phyloP scores from a whole-genome alignment of 64 coral and sea anemone genomes.

The Porites lutea region DNA sequence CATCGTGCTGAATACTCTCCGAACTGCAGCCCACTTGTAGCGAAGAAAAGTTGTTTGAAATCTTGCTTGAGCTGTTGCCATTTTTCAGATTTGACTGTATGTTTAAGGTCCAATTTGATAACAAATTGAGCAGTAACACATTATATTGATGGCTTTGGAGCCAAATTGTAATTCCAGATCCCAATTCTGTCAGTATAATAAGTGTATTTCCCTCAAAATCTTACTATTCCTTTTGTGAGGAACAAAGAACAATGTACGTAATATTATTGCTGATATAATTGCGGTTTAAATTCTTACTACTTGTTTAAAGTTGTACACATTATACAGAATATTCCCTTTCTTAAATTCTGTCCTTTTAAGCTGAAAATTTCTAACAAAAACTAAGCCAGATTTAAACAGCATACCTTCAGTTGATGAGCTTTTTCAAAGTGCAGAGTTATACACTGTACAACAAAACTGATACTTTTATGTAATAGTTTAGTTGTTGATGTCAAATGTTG shows the following conservation, averaged over 20 bases:
- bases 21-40: conserved; percentile 27
- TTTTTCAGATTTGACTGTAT: neutral
- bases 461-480: conserved; percentile 46
- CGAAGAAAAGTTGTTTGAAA: conserved; percentile 9
- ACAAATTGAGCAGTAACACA: no score
- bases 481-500: conserved; percentile 14
- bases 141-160: no score
- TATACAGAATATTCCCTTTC: conserved; percentile 31
- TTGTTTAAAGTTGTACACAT: conserved; percentile 37
- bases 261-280: neutral
- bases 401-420: conserved; percentile 10
- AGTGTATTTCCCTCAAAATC: conserved; percentile 12
- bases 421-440: conserved; percentile 36
- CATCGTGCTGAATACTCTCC: conserved; percentile 27
- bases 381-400: no score
- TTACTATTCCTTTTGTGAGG: conserved; percentile 3
- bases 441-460: conserved; percentile 14
- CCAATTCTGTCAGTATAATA: conserved; percentile 46
- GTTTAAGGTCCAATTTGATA: no score
- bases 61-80: neutral
- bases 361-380: neutral
- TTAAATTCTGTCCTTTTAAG: conserved; percentile 36
- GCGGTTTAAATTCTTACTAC: conserved; percentile 36
- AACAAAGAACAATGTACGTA: conserved; percentile 40
- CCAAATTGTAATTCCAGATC: neutral